Percentiles rank a stretch among this genome's conserved stretches.
Evolutionary conservation across 2,113 vertebrate species (phyloP).

Genomic region (Gobius niger): DNA sequence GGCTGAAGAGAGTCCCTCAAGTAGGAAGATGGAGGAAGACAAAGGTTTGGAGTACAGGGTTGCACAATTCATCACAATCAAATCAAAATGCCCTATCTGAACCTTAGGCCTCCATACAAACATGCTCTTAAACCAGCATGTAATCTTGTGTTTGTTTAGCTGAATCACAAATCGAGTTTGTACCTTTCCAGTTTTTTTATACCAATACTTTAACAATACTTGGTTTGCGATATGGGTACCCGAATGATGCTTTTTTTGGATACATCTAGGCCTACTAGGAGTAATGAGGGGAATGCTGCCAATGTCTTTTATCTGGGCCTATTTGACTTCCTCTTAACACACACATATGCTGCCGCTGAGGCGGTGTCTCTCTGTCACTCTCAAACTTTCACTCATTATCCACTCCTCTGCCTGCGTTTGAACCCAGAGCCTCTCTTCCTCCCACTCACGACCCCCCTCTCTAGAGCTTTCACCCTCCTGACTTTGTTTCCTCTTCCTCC

Average conservation of each 20-base stretch:
- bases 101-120: too few species aligned
- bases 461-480: constrained; percentile 55
- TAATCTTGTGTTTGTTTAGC: too few species aligned
- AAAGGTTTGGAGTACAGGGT: not conserved
- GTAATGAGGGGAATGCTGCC: constrained; percentile 5
- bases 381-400: constrained; percentile 60
- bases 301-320: constrained; percentile 28
- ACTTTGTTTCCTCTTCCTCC: constrained; percentile 61
- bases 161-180: too few species aligned
- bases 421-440: constrained; percentile 41
- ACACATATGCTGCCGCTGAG: constrained; percentile 12
- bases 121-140: too few species aligned
- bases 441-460: constrained; percentile 52
- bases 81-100: too few species aligned
- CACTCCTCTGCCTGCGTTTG: constrained; percentile 26
- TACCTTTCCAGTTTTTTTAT: too few species aligned
- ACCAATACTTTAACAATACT: too few species aligned
- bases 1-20: not conserved
- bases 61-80: too few species aligned
- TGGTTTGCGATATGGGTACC: too few species aligned
- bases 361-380: not conserved
- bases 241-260: too few species aligned
- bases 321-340: constrained; percentile 16
- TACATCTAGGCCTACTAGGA: not conserved
- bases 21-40: constrained; percentile 4